These are phyloP conservation scores for Scaptodrosophila latifasciaeformis DNA, from an alignment of 2,888 invertebrate species.

Conservation along the genomic window DNA sequence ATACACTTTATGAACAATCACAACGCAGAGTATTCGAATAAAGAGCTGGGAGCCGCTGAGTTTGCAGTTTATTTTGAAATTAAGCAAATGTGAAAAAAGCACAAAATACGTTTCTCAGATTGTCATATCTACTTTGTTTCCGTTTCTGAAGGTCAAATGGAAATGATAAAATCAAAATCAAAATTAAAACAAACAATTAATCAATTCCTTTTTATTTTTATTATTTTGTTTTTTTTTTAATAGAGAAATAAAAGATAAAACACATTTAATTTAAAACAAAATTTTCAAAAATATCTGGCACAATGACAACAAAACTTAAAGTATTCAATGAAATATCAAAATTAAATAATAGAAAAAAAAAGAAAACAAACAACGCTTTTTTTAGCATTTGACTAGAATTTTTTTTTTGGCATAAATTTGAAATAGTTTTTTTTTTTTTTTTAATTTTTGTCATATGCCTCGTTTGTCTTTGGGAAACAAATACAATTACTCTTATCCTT, in stretches of 20 bases:
- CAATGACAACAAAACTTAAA: constrained; percentile 27
- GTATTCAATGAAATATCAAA: constrained; percentile 27
- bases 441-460: constrained; percentile 11
- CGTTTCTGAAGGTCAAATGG: not conserved
- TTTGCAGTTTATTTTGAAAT: constrained; percentile 30
- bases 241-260: constrained; percentile 41
- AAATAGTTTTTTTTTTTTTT: not conserved
- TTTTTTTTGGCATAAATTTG: constrained; percentile 13
- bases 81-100: constrained; percentile 27
- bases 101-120: constrained; percentile 54
- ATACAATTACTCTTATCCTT: too few relatives aligned
- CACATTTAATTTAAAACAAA: constrained; percentile 48
- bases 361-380: constrained; percentile 28
- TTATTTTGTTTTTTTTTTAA: constrained; percentile 28
- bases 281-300: constrained; percentile 34
- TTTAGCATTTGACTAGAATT: constrained; percentile 28
- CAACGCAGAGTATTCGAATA: constrained; percentile 73
- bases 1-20: constrained; percentile 73
- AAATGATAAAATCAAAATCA: constrained; percentile 4
- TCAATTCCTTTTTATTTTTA: constrained; percentile 16
- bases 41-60: constrained; percentile 54
- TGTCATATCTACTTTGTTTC: constrained; percentile 55
- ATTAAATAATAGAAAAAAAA: constrained; percentile 19
- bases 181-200: constrained; percentile 50
- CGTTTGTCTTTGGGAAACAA: constrained; percentile 64